Evolutionary conservation across 2,113 vertebrate genomes (phyloP), one percentile per base, ranked within the genome.

Genomic region (Isichthys henryi): DNA sequence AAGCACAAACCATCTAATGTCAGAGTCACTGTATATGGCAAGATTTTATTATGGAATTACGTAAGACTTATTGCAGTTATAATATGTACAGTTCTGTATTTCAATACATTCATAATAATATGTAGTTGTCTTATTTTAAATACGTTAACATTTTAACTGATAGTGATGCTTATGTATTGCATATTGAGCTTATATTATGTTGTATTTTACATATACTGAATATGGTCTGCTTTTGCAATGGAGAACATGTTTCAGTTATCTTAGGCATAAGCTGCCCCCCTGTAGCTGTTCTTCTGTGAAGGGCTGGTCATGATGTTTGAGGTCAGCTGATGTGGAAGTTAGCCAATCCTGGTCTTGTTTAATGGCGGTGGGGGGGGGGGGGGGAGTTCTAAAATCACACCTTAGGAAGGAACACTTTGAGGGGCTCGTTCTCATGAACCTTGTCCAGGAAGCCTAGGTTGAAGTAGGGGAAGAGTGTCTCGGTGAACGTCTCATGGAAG

Each of bases 361-460:
- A 31, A 31, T 17, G 70, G 31, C 15, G 15, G 15, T 31, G 35
- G 21, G 4, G 5, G 15, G 15, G 31, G 10, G 70, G 11, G 1
- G 1, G 13, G 1, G 13, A 0, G 74, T 80, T 80, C 15, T 8
- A 43, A 39, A 39, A 43, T 90, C 92, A 96, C 90, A 96, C 95
- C 92, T 96, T 96, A 62, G 96, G 96, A 4, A 96, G 46, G 91
- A 96, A 96, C 82, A 96, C 95, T 91, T 96, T 96, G 9, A 96
- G 95, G 21, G 96, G 96, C 92, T 96, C 96, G 19, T 96, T 96
- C 91, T 96, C 95, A 27, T 96, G 95, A 89, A 96, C 95, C 92
- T 96, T 96, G 90, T 96, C 96, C 88, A 96, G 92, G 89, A 95
- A 96, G 48, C 95, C 95, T 53, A 96, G 82, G 87, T 96, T 96